Base-by-base conservation (phyloP, 2,113 vertebrate genomes). In the Cottus gobio region DNA sequence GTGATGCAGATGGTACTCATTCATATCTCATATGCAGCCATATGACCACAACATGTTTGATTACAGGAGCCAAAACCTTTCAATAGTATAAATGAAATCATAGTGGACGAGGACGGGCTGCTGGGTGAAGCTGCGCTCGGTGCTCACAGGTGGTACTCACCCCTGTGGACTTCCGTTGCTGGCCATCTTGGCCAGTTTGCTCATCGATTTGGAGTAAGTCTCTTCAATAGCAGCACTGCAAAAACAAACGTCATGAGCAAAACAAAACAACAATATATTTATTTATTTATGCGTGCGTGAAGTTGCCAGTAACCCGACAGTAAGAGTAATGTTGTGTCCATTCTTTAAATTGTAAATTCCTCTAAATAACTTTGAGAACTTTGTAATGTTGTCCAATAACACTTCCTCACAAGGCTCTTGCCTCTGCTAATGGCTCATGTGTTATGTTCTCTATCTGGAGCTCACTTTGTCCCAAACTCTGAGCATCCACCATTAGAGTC, bases 161-260 rank as follows among this genome's bases (percentile, higher is more conserved):
- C 98, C 98, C 82, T 96, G 89, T 10, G 96, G 95, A 60, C 97
- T 97, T 65, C 96, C 96, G 1, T 96, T 98, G 74, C 95, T 96
- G 18, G 97, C 97, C 87, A 97, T 96, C 92, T 98, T 99, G 3
- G 97, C 95, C 44, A 99, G 95, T 88, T 98, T 99, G 50, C 94
- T 96, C 97, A 99, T 97, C 0, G 98, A 97, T 87, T 99, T 99
- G 46, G 97, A 97, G 68, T 99, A 99, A 4, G 96, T 96, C 91
- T 99, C 98, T 87, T 99, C 97, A 0, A 99, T 91, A 52, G 97
- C 94, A 3, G 97, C 97, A 88, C 98, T 99, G 72, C n/a, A 46
- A 0, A 77, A 39, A 80, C n/a, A 87, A 24, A 48, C 7, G 72
- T 56, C 31, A 9, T 4, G 7, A 16, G 28, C 15, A 34, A 34